These are phyloP conservation scores for Halotydeus destructor DNA, from an alignment of 1,140 invertebrate species.

Conservation along the genomic window DNA sequence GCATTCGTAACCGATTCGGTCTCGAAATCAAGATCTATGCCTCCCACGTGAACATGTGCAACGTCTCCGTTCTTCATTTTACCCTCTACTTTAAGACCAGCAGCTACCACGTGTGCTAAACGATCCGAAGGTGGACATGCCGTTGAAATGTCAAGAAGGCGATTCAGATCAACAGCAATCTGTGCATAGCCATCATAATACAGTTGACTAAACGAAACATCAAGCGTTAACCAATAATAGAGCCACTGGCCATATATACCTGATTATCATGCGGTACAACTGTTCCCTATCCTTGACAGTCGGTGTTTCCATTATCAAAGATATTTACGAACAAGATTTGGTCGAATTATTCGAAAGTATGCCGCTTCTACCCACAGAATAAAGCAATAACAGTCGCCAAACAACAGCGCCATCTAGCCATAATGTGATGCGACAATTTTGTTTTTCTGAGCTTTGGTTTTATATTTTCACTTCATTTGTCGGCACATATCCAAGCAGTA, in stretches of 20 bases:
- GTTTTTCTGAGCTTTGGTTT: too few species aligned
- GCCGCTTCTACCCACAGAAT: too few species aligned
- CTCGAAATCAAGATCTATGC: slow-evolving; percentile 76
- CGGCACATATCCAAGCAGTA: too few species aligned
- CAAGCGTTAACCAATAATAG: background rate
- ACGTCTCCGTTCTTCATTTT: slow-evolving; percentile 20
- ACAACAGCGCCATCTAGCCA: too few species aligned
- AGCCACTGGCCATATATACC: slow-evolving; percentile 31
- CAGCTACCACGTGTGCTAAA: slow-evolving; percentile 55
- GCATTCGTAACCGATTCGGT: slow-evolving; percentile 40
- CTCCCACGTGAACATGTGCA: slow-evolving; percentile 27
- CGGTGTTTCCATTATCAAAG: too few species aligned
- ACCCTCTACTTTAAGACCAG: slow-evolving; percentile 69
- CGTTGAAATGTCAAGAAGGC: slow-evolving; percentile 60
- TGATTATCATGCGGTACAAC: slow-evolving; percentile 66
- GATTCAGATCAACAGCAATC: slow-evolving; percentile 57
- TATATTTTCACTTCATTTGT: too few species aligned
- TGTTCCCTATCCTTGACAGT: slow-evolving; percentile 39
- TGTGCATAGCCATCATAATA: slow-evolving; percentile 83
- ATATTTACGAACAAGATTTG: too few species aligned
- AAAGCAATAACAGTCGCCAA: too few species aligned
- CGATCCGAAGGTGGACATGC: slow-evolving; percentile 85
- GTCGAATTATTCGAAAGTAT: too few species aligned
- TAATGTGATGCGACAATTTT: too few species aligned
- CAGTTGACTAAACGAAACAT: slow-evolving; percentile 32